Base-by-base conservation (phyloP, 2,888 invertebrate species). In the Maniola hyperantus region DNA sequence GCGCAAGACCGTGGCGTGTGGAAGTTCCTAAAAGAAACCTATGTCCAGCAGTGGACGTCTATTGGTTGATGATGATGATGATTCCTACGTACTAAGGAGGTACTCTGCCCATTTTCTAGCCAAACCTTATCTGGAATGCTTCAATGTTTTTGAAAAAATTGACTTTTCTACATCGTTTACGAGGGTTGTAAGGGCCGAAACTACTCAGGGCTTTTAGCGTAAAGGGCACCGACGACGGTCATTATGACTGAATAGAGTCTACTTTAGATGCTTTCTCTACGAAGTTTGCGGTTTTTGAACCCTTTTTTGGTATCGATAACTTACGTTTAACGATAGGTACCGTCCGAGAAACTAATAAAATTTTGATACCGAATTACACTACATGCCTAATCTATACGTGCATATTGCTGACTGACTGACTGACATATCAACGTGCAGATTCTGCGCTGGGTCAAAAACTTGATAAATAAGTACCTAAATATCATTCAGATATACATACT, bases 161-260 rank as follows among this genome's bases (percentile, higher is more conserved):
- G 76, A 77, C 39, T 73, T 77, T 69, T 70, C 76, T 76, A 77
- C 81, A 74, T 76, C 78, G 80, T 81, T 80, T 79, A 82, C 77
- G 81, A 81, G 79, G 69, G 74, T 74, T 71, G 75, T 76, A 79
- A 74, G 81, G 79, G 75, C 76, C 76, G 69, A 78, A 82, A 83
- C 81, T 81, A 79, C 82, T 78, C 67, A 72, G 76, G 70, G 82
- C 83, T 84, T 81, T 84, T 83, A 83, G 79, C 78, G 72, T 62
- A 72, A 79, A 78, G 78, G 79, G 78, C 73, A 76, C 76, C 64
- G 69, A 76, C 64, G 69, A 76, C 75, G 75, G 76, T 80, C 78
- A 82, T 83, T 83, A 82, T 78, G 72, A 76, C 69, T 67, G 68
- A 71, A 65, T 67, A 73, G 66, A 70, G 76, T 77, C 79, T 79